Percentiles rank a stretch among this genome's conserved stretches.
Conservation (phyloP, 2,888 invertebrate genomes). For the Odontomyia ornata region DNA sequence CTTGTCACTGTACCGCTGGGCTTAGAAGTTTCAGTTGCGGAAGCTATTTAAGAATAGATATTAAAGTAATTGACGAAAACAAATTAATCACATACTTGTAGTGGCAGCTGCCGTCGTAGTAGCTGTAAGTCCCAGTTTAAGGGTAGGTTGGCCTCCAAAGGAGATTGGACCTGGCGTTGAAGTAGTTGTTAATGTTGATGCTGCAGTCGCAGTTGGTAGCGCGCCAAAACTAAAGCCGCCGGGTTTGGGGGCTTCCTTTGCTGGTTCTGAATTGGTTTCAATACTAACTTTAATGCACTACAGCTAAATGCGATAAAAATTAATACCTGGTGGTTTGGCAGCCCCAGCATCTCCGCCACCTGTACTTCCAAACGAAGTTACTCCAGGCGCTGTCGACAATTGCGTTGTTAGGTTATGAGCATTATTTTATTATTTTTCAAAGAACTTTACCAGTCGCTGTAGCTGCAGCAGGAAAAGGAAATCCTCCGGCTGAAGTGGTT, state of each 20-base stretch:
- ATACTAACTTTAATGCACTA: neutral
- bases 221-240: constrained; percentile 48
- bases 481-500: constrained; percentile 35
- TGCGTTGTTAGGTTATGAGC: neutral
- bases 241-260: constrained; percentile 49
- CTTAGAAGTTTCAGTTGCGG: constrained; percentile 42
- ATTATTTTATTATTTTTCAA: neutral
- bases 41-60: constrained; percentile 42
- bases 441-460: constrained; percentile 43
- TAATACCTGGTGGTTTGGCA: constrained; percentile 48
- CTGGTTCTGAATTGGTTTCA: constrained; percentile 31
- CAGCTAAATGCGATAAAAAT: neutral
- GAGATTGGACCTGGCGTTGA: constrained; percentile 32
- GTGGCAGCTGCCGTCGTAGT: constrained; percentile 30
- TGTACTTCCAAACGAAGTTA: constrained; percentile 50
- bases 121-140: constrained; percentile 49
- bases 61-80: constrained; percentile 16
- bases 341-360: constrained; percentile 58
- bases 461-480: constrained; percentile 41
- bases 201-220: constrained; percentile 48
- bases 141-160: constrained; percentile 35
- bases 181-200: constrained; percentile 20
- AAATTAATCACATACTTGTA: constrained; percentile 3
- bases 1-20: constrained; percentile 35
- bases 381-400: constrained; percentile 11